Evolutionary conservation across 2,888 invertebrate genomes (phyloP).

Genomic region (Brassicogethes aeneus): DNA sequence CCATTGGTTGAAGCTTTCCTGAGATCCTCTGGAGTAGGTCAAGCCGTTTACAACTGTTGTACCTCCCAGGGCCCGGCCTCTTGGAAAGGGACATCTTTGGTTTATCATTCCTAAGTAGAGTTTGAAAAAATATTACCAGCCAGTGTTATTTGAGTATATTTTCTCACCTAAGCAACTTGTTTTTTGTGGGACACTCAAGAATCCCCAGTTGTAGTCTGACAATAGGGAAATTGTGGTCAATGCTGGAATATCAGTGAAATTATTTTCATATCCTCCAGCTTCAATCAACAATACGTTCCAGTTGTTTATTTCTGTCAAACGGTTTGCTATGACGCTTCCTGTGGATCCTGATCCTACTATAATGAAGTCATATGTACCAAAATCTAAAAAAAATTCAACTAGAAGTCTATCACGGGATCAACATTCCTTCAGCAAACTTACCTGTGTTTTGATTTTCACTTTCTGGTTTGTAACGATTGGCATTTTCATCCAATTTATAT

Average conservation of each 20-base stretch:
- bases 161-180: conserved; percentile 29
- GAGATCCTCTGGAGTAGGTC: conserved; percentile 42
- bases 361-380: conserved; percentile 17
- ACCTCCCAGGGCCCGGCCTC: conserved; percentile 46
- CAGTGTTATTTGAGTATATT: no score
- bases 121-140: neutral
- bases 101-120: conserved; percentile 25
- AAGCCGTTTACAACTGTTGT: conserved; percentile 42
- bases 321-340: conserved; percentile 17
- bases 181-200: conserved; percentile 15
- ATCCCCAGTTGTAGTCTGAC: conserved; percentile 19
- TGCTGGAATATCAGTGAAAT: conserved; percentile 18
- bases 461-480: neutral
- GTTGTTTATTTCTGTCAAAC: conserved; percentile 16
- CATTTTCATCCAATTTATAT: neutral
- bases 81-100: conserved; percentile 31
- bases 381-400: conserved; percentile 16
- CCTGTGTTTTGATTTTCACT: no score
- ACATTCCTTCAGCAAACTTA: no score
- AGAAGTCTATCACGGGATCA: no score
- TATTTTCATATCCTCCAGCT: conserved; percentile 16
- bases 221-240: conserved; percentile 5
- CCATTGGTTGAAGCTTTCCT: conserved; percentile 42
- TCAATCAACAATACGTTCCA: conserved; percentile 19
- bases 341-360: conserved; percentile 20